phyloP scores from a whole-genome alignment of 2,888 invertebrate species.

The Nephrotoma guestfalica region DNA sequence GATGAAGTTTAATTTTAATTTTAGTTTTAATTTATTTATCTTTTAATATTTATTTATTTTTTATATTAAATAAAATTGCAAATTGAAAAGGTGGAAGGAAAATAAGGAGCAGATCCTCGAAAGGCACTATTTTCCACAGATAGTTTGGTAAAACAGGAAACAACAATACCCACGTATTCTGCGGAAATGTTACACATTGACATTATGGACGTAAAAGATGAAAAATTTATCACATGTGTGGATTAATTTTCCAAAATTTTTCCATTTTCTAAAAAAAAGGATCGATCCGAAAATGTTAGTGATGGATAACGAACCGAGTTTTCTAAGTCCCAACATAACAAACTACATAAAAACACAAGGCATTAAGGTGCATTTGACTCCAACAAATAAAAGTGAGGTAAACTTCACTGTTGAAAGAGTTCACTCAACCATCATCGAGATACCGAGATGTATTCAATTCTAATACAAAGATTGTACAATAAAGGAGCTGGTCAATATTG shows the following conservation, averaged over 20 bases:
- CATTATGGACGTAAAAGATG: background rate
- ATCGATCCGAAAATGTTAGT: too few relatives aligned
- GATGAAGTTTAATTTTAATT: too few relatives aligned
- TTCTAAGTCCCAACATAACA: background rate
- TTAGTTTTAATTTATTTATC: too few relatives aligned
- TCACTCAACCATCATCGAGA: too few relatives aligned
- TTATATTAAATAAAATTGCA: too few relatives aligned
- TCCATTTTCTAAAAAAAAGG: too few relatives aligned
- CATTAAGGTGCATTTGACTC: background rate
- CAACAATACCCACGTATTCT: background rate
- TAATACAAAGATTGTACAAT: too few relatives aligned
- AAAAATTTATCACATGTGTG: background rate
- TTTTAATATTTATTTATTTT: too few relatives aligned
- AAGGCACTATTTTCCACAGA: background rate
- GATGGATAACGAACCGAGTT: background rate
- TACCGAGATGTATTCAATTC: too few relatives aligned
- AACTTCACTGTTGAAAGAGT: too few relatives aligned
- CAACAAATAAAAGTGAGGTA: background rate
- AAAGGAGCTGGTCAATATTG: too few relatives aligned
- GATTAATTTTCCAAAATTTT: background rate
- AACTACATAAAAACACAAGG: background rate
- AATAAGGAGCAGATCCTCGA: background rate
- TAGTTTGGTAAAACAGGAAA: background rate
- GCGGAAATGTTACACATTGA: background rate
- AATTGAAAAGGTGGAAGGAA: too few relatives aligned